These are phyloP conservation scores for Aphis craccivora DNA, from an alignment of 1,140 invertebrate genomes.

Conservation along the genomic window DNA sequence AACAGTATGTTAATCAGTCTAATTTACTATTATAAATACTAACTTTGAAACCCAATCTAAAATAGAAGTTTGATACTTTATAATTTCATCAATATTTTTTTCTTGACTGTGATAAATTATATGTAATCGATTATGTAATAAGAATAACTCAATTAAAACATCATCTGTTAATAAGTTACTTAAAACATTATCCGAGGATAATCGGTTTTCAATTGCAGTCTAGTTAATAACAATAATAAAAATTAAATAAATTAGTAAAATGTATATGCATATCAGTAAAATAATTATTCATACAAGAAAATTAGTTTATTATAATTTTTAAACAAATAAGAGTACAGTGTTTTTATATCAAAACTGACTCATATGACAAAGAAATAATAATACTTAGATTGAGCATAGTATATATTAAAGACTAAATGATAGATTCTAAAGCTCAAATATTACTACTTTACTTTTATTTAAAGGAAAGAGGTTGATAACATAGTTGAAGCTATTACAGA, in stretches of 20 bases:
- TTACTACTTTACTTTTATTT: neutral
- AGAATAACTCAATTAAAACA: slow-evolving; percentile 50
- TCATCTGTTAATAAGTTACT: slow-evolving; percentile 40
- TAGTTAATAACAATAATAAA: neutral
- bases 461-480: neutral
- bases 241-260: neutral
- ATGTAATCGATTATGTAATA: slow-evolving; percentile 1
- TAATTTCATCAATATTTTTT: slow-evolving; percentile 19
- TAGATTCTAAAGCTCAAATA: neutral
- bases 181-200: slow-evolving; percentile 20
- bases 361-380: neutral
- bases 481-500: neutral
- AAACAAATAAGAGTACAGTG: neutral
- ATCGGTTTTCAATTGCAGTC: slow-evolving; percentile 36
- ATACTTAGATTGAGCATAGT: neutral
- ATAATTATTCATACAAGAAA: neutral
- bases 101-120: slow-evolving; percentile 36
- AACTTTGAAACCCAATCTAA: slow-evolving; percentile 40
- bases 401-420: neutral
- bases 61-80: slow-evolving; percentile 41
- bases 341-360: neutral
- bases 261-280: neutral
- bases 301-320: neutral
- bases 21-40: slow-evolving; percentile 14
- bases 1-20: neutral